Evolutionary conservation across 2,113 vertebrate species (phyloP), one percentile per base, ranked within the genome.

Genomic region (Typhlomys cinereus): DNA sequence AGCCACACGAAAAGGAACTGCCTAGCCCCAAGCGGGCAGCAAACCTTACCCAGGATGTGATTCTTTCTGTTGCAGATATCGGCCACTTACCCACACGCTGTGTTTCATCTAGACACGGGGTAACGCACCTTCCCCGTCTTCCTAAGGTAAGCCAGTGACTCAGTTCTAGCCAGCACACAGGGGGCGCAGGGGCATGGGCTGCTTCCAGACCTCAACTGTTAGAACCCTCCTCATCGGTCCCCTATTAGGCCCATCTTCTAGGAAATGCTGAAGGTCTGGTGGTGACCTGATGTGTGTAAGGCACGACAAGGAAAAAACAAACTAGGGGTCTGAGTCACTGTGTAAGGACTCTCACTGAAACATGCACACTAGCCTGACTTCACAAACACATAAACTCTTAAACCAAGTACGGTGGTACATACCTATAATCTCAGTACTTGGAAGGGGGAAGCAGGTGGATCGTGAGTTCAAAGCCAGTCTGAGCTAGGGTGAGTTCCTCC

Each of bases 61-160:
- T 64, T 85, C 75, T 70, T 88, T 34, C 85, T 88, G 17, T 76
- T 66, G 31, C 14, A 91, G 76, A 86, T 36, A 83, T 61, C 31
- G 92, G 73, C 36, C 64, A 52, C 52, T 36, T 83, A 66, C 57
- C 78, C 57, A 79, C n/a, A n/a, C n/a, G n/a, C 62, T 70, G 87
- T 92, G 90, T 90, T 66, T n/a, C 50, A 91, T 15, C 69, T 87
- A 34, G 36, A 34, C 67, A 76, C 31, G 74, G 0, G 36, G 82
- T 85, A 67, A 86, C 85, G 69, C 41, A 67, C 66, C 62, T 23
- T 20, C 44, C 50, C 20, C 41, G n/a, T 29, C 71, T 69, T 67
- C 61, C 59, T 21, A 27, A 81, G 70, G 82, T 87, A 75, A 91
- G 70, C 59, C 39, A 46, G 31, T 85, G 78, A 91, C 52, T 91